Conservation (phyloP, 2,888 invertebrate genomes). For the Blera fallax region DNA sequence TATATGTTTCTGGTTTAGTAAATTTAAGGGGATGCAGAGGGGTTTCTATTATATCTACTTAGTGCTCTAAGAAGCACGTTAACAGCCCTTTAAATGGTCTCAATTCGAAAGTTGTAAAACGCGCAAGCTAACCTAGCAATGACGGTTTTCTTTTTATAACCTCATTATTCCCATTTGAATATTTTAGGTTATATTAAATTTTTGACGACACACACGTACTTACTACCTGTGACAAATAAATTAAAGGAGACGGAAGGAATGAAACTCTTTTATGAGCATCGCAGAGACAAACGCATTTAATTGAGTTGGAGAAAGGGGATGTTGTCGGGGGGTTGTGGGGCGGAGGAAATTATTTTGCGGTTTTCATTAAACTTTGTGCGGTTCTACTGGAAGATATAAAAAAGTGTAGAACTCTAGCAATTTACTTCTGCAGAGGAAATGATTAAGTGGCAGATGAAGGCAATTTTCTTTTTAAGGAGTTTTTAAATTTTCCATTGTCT, state of each 20-base stretch:
- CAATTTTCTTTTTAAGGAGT: not conserved
- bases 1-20: not conserved
- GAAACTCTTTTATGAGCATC: not conserved
- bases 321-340: not conserved
- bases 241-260: not conserved
- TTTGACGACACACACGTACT: slow-evolving; percentile 16
- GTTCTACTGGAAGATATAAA: not conserved
- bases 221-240: slow-evolving; percentile 7
- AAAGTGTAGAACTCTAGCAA: not conserved
- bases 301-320: not conserved
- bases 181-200: slow-evolving; percentile 27
- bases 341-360: not conserved
- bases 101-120: slow-evolving; percentile 23
- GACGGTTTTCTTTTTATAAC: not conserved
- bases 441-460: not conserved
- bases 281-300: slow-evolving; percentile 1
- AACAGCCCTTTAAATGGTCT: slow-evolving; percentile 6
- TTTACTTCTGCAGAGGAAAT: not conserved
- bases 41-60: not conserved
- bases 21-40: not conserved
- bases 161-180: slow-evolving; percentile 22
- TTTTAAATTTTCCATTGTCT: not conserved
- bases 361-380: slow-evolving; percentile 1
- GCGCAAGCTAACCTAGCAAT: not conserved
- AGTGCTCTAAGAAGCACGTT: not conserved